Percentiles rank a stretch among this genome's conserved stretches.
phyloP scores from a whole-genome alignment of 2,797 vertebrate species.

The Zonotrichia albicollis region DNA sequence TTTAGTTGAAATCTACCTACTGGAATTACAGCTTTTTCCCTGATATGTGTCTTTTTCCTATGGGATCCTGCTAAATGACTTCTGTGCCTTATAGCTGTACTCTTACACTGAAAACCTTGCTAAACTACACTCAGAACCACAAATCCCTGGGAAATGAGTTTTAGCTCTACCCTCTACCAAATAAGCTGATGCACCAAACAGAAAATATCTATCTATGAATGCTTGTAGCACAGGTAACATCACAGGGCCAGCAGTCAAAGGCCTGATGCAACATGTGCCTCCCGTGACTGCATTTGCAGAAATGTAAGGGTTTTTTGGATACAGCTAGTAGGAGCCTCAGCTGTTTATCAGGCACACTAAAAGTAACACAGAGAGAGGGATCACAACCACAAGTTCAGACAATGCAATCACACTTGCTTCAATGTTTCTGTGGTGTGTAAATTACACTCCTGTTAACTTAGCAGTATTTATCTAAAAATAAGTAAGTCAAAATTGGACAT shows the following conservation, averaged over 20 bases:
- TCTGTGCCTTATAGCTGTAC: background rate
- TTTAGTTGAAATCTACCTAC: background rate
- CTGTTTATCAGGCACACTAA: background rate
- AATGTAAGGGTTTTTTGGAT: background rate
- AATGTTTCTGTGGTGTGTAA: background rate
- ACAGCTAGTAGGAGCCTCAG: background rate
- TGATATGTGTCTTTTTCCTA: background rate
- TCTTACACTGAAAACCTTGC: background rate
- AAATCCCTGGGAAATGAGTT: background rate
- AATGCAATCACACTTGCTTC: background rate
- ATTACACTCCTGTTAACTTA: background rate
- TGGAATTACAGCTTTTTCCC: background rate
- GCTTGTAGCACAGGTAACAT: background rate
- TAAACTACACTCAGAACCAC: background rate
- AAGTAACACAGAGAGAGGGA: background rate
- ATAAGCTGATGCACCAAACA: background rate
- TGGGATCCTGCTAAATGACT: background rate
- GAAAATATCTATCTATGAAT: background rate
- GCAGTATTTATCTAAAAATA: background rate
- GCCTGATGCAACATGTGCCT: fast-evolving
- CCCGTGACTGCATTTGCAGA: background rate
- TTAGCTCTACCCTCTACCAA: background rate
- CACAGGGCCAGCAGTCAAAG: background rate
- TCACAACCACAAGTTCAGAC: background rate
- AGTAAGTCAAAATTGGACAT: background rate